Base-by-base conservation (phyloP, 2,888 invertebrate genomes). In the Drosophila mulleri region DNA sequence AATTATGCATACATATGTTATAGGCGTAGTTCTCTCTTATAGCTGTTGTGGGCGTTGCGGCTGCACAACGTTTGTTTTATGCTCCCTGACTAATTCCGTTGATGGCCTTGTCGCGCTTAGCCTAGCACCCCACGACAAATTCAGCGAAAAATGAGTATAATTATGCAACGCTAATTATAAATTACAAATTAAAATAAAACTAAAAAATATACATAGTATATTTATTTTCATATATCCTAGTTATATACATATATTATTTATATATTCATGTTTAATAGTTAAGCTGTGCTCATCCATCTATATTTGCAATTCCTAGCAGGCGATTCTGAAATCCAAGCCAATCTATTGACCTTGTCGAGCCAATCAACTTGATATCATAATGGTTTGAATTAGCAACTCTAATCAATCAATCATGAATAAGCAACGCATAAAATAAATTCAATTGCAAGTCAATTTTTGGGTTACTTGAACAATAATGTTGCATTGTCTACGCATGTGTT, bases 391-490 rank as follows among this genome's bases (percentile, higher is more conserved):
- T 37, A 3, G n/a, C 53, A 45, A 32, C 20, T 48, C 42, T 44
- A 53, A 53, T 12, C 59, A 56, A 69, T 73, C 39, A 68, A 75
- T 77, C 76, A 59, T n/a, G n/a, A n/a, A 53, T 65, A 65, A 65
- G 32, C 32, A 11, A 42, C 26, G 12, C 68, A 66, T 73, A 63
- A 77, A 63, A 52, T 73, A 63, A 58, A 57, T 66, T 50, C 64
- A 64, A 80, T 72, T 77, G 72, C 71, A 72, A 83, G 78, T 82
- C 72, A 80, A 75, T 83, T 72, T 56, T 74, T 60, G 23, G 42
- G 53, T 8, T 78, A 56, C 61, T 75, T 64, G n/a, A 57, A 52
- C 12, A 44, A 64, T 67, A 75, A 78, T 78, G 75, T 75, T 54
- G 61, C 75, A 78, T 78, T 78, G 78, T 78, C 61, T 77, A 52